Evolutionary conservation across 2,797 vertebrate genomes (phyloP).

Genomic region (Siniperca scherzeri): DNA sequence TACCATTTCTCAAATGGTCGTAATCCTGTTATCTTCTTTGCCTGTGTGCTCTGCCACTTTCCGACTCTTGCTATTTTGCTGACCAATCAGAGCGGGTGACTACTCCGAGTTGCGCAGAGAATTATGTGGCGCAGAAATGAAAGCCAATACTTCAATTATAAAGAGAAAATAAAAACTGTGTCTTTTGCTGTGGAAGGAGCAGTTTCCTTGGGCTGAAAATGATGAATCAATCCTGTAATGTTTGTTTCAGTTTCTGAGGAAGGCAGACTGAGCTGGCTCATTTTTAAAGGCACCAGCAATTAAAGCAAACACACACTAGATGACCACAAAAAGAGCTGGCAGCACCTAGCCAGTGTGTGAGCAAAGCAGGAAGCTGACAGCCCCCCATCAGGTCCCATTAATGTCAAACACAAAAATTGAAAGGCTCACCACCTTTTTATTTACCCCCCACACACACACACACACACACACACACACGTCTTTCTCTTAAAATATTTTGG

Average conservation of each 20-base stretch:
- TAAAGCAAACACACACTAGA: slow-evolving; percentile 67
- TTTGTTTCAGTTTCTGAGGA: slow-evolving; percentile 63
- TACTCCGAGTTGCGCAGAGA: slow-evolving; percentile 20
- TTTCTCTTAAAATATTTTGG: no score
- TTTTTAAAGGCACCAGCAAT: slow-evolving; percentile 71
- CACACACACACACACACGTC: no score
- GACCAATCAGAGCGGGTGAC: slow-evolving; percentile 41
- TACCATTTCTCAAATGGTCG: slow-evolving; percentile 46
- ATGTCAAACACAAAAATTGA: slow-evolving; percentile 64
- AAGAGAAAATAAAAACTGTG: slow-evolving; percentile 48
- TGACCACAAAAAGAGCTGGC: slow-evolving; percentile 67
- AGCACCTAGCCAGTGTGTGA: slow-evolving; percentile 55
- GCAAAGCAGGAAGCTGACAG: slow-evolving; percentile 64
- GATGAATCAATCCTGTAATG: slow-evolving; percentile 72
- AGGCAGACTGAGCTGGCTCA: slow-evolving; percentile 72
- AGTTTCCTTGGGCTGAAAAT: slow-evolving; percentile 53
- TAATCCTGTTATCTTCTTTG: slow-evolving; percentile 41
- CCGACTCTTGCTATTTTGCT: slow-evolving; percentile 18
- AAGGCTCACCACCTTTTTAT: slow-evolving; percentile 6
- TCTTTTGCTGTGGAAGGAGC: slow-evolving; percentile 51
- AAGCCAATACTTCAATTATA: slow-evolving; percentile 57
- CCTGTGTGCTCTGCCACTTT: slow-evolving; percentile 22
- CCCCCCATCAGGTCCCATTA: slow-evolving; percentile 71
- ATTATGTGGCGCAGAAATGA: slow-evolving; percentile 50
- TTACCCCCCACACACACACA: no score